A percentile compares a stretch with the other conserved stretches of the same genome.
Conservation (phyloP, 2,797 vertebrate species). For the Setipinna tenuifilis region DNA sequence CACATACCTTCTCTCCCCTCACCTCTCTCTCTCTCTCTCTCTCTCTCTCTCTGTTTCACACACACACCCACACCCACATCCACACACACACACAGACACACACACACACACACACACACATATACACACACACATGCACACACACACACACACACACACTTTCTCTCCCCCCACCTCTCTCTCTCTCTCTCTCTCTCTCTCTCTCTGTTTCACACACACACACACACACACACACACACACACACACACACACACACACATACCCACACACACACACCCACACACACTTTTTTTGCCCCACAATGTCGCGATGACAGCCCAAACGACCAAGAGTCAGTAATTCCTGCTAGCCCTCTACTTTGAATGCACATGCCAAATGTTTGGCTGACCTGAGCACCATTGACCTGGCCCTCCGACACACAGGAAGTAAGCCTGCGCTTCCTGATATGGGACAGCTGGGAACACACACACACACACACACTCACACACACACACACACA, state of each 20-base stretch:
- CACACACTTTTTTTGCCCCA: not conserved
- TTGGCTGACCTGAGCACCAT: not conserved
- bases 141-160: not conserved
- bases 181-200: no score
- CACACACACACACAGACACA: not conserved
- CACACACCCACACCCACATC: no score
- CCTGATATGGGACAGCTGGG: slow-evolving; percentile 3
- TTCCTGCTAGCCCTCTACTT: not conserved
- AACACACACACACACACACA: slow-evolving; percentile 28
- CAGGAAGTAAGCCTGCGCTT: not conserved
- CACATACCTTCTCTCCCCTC: no score
- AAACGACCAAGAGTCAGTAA: not conserved
- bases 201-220: not conserved
- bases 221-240: not conserved
- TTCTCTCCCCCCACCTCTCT: no score
- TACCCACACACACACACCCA: not conserved
- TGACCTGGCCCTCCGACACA: not conserved
- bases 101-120: not conserved
- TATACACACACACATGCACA: not conserved
- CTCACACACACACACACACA: slow-evolving; percentile 29
- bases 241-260: not conserved
- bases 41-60: not conserved
- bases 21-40: no score
- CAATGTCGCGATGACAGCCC: not conserved
- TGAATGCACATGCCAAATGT: not conserved